Base-by-base conservation (phyloP, 2,113 vertebrate species). In the Etheostoma spectabile region DNA sequence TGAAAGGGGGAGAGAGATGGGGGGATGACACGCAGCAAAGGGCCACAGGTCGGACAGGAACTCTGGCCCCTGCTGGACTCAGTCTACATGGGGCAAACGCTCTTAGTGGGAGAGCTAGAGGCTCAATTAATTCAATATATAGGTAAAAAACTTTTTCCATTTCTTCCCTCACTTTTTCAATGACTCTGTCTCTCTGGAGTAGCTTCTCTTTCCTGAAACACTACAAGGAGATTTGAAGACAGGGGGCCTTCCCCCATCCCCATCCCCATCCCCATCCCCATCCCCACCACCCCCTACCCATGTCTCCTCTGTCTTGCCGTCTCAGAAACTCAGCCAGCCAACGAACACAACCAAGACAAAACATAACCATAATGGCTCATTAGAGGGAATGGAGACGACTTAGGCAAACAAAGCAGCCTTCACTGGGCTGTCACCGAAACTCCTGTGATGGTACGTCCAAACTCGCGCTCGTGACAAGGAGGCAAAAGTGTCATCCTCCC, bases 341-440 rank as follows among this genome's bases (percentile, higher is more conserved):
- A 92, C 89, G 85, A 93, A 91, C 91, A 92, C 79, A 66, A 85
- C 83, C 71, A 69, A 92, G 88, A 93, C 91, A 88, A 92, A 93
- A 92, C 86, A 92, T 42, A 85, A 89, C 81, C 90, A 92, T 93
- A 91, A 94, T 91, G 94, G 95, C 91, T 95, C 94, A 94, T 94
- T 95, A 92, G 94, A 94, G 87, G 87, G 93, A 93, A 95, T 89
- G 87, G 86, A 86, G 84, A 94, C 91, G 91, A 95, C 86, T 93
- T 92, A 91, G 93, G 89, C 84, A 94, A 93, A 95, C 95, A 96
- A 95, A 93, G 91, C 94, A 95, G 93, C 93, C 91, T 93, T 93
- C 92, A 93, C 76, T 77, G 92, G 72, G 90, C 93, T 95, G 94
- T 95, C 94, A 94, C 88, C 78, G 73, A 88, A 88, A 89, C 90